phyloP scores from a whole-genome alignment of 2,888 invertebrate genomes.

The Eupithecia abbreviata region DNA sequence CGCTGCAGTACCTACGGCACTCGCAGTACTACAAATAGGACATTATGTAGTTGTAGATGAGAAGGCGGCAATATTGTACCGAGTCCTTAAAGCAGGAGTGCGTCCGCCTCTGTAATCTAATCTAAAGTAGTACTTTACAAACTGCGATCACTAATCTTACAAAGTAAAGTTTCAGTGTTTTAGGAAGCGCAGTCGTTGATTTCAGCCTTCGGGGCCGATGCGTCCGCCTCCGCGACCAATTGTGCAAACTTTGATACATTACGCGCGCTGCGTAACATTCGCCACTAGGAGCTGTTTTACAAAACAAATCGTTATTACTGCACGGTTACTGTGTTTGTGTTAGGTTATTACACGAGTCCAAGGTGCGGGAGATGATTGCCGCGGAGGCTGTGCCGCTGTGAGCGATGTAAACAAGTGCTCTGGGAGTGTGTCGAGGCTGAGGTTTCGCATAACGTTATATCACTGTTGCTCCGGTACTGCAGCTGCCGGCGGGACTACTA shows the following conservation, averaged over 20 bases:
- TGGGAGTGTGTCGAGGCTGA: conserved; percentile 20
- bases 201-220: conserved; percentile 18
- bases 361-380: conserved; percentile 31
- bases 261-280: conserved; percentile 16
- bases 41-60: not conserved
- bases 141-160: not conserved
- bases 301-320: not conserved
- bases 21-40: not conserved
- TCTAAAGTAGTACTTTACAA: not conserved
- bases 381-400: too few relatives aligned
- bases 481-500: not conserved
- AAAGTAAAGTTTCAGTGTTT: not conserved
- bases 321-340: not conserved
- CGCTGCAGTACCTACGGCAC: not conserved
- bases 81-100: not conserved
- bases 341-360: conserved; percentile 8
- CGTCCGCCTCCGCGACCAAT: conserved; percentile 30
- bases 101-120: not conserved
- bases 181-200: conserved; percentile 22
- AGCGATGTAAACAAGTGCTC: conserved; percentile 18
- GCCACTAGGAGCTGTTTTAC: not conserved
- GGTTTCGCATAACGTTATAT: not conserved
- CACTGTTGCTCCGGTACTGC: not conserved
- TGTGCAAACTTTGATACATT: conserved; percentile 40
- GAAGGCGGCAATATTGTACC: not conserved